A percentile compares a stretch with the other conserved stretches of the same genome.
Evolutionary conservation across 1,140 invertebrate species (phyloP).

Genomic region (Anoplophora glabripennis): DNA sequence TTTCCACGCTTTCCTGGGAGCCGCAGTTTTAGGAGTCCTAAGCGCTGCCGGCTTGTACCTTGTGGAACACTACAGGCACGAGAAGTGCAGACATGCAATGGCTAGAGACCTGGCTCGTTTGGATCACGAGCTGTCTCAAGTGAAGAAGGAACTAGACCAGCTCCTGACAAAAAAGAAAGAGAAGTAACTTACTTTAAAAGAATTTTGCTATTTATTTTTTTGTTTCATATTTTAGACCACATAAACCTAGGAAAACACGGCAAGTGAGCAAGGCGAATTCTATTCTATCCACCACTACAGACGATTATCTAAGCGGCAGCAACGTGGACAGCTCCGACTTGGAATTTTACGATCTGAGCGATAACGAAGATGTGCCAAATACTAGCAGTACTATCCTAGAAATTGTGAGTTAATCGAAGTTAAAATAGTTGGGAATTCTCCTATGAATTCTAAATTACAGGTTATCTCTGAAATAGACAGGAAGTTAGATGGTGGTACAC

Average conservation of each 20-base stretch:
- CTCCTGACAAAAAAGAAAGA: conserved; percentile 35
- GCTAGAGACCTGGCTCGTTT: conserved; percentile 54
- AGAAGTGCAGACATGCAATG: conserved; percentile 54
- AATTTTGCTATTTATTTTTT: neutral
- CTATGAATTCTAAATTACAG: conserved; percentile 8
- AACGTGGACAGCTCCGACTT: conserved; percentile 45
- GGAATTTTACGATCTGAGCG: conserved; percentile 46
- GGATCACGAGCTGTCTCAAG: conserved; percentile 52
- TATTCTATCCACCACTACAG: conserved; percentile 23
- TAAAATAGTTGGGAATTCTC: neutral
- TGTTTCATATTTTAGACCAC: conserved; percentile 4
- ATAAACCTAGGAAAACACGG: conserved; percentile 40
- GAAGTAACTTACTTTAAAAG: neutral
- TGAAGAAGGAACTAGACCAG: conserved; percentile 55
- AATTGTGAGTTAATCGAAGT: conserved; percentile 11
- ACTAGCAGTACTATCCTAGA: conserved; percentile 16
- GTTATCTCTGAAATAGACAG: conserved; percentile 36
- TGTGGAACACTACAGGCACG: conserved; percentile 60
- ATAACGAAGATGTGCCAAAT: conserved; percentile 33
- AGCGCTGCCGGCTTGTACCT: conserved; percentile 62
- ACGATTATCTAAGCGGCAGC: conserved; percentile 38
- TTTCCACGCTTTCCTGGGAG: conserved; percentile 46
- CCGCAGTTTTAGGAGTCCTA: conserved; percentile 61
- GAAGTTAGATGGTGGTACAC: conserved; percentile 38
- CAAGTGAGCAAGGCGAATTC: conserved; percentile 30